Base-by-base conservation (phyloP, 2,888 invertebrate species). In the Chrysolina americana region DNA sequence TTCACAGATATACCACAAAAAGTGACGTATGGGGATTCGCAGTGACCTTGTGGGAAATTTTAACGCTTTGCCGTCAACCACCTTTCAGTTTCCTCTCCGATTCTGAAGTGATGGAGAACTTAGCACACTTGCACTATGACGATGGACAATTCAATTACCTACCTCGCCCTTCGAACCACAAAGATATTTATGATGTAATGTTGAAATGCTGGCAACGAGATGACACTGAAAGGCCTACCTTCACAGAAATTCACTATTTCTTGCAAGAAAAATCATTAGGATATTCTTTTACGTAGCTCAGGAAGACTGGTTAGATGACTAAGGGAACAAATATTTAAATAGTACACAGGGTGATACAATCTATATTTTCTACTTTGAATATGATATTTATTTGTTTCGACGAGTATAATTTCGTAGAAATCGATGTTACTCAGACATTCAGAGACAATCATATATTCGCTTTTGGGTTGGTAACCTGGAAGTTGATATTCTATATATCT, bases 1-100 rank as follows among this genome's bases (percentile, higher is more conserved):
- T 36, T 65, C 71, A 23, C 36, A 81, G 79, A 70, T 96, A 96
- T 88, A 95, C 96, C 70, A 95, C 95, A 74, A 95, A 95, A 88
- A 95, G 94, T 84, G 97, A 97, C 87, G 95, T 96, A 0, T 97
- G 97, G 96, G 92, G 96, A 15, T 97, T 96, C 87, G 97, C 94
- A 0, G 95, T 97, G 21, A 95, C 95, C 0, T 89, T 97, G 65
- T 95, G 96, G 93, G 97, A 97, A 89, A 93, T 97, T 74, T 90
- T 96, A 83, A 93, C 94, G 11, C 90, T 94, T 70, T 95, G 95
- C 80, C 90, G 94, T 65, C 92, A 94, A 68, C 91, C 92, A 75
- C 97, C 97, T 0, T 96, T 93, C 87, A 93, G 94, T 71, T 92
- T 93, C 75, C 87, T 95, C 79, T 91, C 91, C 17, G 95, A 97